Evolutionary conservation across 35 echinoderm and acorn worm genomes (phyloP), one percentile per base, ranked within the genome.

Genomic region (Lytechinus pictus): DNA sequence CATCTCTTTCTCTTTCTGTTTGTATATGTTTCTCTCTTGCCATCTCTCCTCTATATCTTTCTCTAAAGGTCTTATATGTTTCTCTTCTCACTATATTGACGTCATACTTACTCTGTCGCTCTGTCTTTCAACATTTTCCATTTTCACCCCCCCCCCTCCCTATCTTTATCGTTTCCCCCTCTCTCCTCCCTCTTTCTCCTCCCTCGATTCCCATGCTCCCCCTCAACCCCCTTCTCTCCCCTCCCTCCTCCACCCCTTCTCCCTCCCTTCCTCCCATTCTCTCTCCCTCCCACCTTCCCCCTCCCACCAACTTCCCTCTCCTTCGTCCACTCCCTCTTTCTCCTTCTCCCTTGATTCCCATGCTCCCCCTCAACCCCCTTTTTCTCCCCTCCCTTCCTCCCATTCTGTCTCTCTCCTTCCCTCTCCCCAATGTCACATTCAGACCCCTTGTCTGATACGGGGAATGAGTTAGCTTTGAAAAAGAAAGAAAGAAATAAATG

Each of bases 111-210:
- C 57, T 19, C 52, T 57, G 16, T 54, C 27, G 55, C 24, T 94
- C 27, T 54, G 10, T 94, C 53, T 54, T 10, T 53, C 52, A 29
- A n/a, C 33, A 10, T 66, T 16, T 87, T 66, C 11, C 10, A 12
- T 13, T 5, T 66, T 66, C 60, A 12, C 61, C 6, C 24, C 24
- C 16, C 86, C 9, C 21, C 51, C 33, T 54, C 14, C 86, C 28
- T 10, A 3, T 29, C n/a, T 52, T 14, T 94, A 44, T 44, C 33
- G 0, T 44, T 1, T 44, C 10, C 51, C 24, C 54, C 54, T 86
- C 54, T 86, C 72, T 86, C 57, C 24, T 54, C 86, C 16, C 53
- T 29, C 27, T 27, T 94, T 28, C 44, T 94, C 61, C 93, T 94
- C 52, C 10, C 61, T 52, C 54, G 9, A 8, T 44, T 3, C 24